These are phyloP conservation scores for Oscheius onirici DNA, from an alignment of 2,888 invertebrate genomes.

Conservation along the genomic window DNA sequence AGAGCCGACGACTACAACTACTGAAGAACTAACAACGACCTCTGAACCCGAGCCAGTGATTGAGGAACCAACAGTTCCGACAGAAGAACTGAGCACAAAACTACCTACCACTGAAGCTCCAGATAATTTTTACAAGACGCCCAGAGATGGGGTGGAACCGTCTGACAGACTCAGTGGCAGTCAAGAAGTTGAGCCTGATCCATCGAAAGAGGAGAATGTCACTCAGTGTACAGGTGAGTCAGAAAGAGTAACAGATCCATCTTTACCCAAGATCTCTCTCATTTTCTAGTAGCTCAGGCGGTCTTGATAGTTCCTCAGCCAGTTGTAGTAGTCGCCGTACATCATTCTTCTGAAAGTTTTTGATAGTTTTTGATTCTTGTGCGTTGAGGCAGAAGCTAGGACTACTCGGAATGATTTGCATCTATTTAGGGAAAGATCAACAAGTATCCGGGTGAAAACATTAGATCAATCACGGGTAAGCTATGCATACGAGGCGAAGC, in stretches of 20 bases:
- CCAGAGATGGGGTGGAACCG: background rate
- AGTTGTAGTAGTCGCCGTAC: constrained; percentile 9
- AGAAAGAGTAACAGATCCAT: background rate
- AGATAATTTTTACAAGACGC: background rate
- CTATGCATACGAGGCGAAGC: no score
- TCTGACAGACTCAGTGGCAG: background rate
- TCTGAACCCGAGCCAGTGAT: background rate
- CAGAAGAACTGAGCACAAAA: no score
- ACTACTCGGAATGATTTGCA: no score
- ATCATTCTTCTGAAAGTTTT: constrained; percentile 15
- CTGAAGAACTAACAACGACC: constrained; percentile 16
- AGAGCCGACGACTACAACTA: background rate
- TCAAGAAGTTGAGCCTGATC: constrained; percentile 10
- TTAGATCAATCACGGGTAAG: no score
- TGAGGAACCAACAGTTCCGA: background rate
- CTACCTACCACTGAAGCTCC: constrained; percentile 5
- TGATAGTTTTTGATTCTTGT: background rate
- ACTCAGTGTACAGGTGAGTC: constrained; percentile 5
- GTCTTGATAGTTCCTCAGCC: constrained; percentile 8
- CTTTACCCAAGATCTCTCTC: constrained; percentile 14
- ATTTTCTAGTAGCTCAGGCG: background rate
- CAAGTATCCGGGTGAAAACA: no score
- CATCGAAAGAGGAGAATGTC: background rate
- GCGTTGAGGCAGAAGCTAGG: background rate
- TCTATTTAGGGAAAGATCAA: no score